phyloP scores from a whole-genome alignment of 2,888 invertebrate genomes.

The Tipula helvola region DNA sequence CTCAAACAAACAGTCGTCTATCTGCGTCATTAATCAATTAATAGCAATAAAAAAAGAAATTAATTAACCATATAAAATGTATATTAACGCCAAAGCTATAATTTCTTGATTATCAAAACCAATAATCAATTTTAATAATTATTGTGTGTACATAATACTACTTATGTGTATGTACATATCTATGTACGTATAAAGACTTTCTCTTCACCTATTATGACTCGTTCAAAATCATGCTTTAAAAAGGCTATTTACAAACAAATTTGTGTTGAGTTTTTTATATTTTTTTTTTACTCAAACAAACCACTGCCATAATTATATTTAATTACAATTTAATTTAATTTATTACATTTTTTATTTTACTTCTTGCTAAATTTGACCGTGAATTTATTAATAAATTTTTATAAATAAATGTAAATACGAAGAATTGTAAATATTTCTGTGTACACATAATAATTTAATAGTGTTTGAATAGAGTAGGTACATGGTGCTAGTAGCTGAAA shows the following conservation, averaged over 20 bases:
- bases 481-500: background rate
- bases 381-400: background rate
- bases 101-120: background rate
- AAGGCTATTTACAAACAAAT: background rate
- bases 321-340: background rate
- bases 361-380: background rate
- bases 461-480: background rate
- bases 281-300: background rate
- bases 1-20: background rate
- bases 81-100: background rate
- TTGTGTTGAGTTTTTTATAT: background rate
- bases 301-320: background rate
- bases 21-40: background rate
- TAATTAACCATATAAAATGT: background rate
- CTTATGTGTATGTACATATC: background rate
- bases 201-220: background rate
- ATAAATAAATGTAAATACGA: background rate
- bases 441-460: background rate
- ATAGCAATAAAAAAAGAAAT: background rate
- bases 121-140: constrained; percentile 4
- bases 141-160: background rate
- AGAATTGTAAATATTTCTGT: background rate
- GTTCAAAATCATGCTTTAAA: background rate
- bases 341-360: background rate
- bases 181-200: background rate